Evolutionary conservation across 2,888 invertebrate species (phyloP), one percentile per base, ranked within the genome.

Genomic region (Ophion obscuratus): DNA sequence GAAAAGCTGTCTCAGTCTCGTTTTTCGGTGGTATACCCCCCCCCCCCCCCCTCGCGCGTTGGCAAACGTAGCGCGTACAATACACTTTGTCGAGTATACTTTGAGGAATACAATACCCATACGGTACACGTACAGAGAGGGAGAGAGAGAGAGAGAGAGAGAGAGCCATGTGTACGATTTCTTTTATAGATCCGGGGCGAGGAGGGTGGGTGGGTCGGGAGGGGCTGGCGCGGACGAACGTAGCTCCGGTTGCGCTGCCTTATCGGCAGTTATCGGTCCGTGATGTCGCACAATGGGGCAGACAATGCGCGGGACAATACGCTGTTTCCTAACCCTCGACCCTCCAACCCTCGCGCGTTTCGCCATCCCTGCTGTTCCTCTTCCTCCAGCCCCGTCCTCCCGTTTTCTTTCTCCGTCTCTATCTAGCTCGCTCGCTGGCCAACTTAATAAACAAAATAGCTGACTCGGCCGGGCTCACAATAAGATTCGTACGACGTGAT

Each of bases 191-290:
- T 87, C 83, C 74, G 87, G 81, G 83, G 68, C 75, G 79, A 87
- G 78, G 85, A 10, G 70, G 59, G 47, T 70, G 11, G 57, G 20
- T 17, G 73, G 78, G 62, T 59, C 67, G 70, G 59, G 53, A 44
- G 73, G 67, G 66, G 44, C 59, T 59, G 87, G 85, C 75, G 85
- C 81, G 31, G 31, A 86, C 87, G 84, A 75, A 87, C 84, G 88
- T 88, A 88, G 92, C 92, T 92, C 92, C 92, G 92, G 91, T 89
- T 86, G 83, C 91, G 91, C 91, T 91, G 91, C 92, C 93, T 94
- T 94, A 93, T 94, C 94, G 94, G 93, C 93, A 94, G 94, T 94
- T 94, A 94, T 94, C 94, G 94, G 94, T 91, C 93, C 94, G 94
- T 93, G 94, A 93, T 93, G 93, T 93, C 93, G 91, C 94, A 94